Evolutionary conservation across 2,797 vertebrate genomes (phyloP).

Genomic region (Pagetopsis macropterus): DNA sequence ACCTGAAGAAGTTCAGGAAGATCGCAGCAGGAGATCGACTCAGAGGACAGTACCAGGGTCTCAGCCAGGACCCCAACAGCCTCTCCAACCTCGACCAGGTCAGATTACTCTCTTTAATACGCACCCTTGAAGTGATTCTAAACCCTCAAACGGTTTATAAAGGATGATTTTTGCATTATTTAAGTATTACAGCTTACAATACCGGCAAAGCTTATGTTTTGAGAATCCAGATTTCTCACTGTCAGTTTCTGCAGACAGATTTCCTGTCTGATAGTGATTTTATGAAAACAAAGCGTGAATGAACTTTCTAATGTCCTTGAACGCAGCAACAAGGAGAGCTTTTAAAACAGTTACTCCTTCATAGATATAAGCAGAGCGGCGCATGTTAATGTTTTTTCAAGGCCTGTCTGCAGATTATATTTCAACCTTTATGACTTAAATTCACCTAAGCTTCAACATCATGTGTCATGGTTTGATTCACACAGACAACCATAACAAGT

Average conservation of each 20-base stretch:
- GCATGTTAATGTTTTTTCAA: neutral
- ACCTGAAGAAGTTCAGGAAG: conserved; percentile 98
- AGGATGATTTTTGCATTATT: neutral
- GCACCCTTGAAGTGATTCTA: neutral
- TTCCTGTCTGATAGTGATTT: neutral
- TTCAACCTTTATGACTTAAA: neutral
- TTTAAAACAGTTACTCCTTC: neutral
- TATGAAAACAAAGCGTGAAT: neutral
- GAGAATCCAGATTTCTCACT: neutral
- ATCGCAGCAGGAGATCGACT: conserved; percentile 97
- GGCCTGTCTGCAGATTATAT: neutral
- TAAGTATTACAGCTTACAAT: neutral
- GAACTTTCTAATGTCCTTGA: conserved; percentile 8
- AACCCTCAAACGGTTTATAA: neutral
- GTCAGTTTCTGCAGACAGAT: neutral
- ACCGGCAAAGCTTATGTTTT: neutral
- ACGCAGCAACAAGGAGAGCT: neutral
- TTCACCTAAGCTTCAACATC: neutral
- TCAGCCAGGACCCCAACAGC: conserved; percentile 98
- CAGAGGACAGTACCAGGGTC: conserved; percentile 95
- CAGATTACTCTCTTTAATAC: conserved; percentile 18
- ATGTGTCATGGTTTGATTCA: neutral
- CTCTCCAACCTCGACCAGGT: conserved; percentile 99
- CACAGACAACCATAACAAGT: neutral
- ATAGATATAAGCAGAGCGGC: no score